Percentiles rank a stretch among this genome's conserved stretches.
These are phyloP conservation scores for Antigone vipio DNA, from an alignment of 2,113 vertebrate genomes.

Conservation along the genomic window DNA sequence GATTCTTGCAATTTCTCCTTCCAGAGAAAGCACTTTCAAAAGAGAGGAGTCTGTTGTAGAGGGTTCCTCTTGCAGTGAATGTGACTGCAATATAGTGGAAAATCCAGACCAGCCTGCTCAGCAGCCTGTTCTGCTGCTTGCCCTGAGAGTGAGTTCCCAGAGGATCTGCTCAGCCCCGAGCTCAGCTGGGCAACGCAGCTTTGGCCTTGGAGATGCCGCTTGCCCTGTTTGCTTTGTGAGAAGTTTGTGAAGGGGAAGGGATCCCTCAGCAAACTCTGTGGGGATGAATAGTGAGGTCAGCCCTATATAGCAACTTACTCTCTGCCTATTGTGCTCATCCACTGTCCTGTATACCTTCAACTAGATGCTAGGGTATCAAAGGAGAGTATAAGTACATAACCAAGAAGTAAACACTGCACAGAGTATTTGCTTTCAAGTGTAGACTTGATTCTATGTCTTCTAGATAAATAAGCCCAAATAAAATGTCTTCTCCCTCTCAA, in stretches of 20 bases:
- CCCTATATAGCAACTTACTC: neutral
- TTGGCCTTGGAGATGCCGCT: neutral
- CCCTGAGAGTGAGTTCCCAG: neutral
- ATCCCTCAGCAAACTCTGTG: neutral
- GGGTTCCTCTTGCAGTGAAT: neutral
- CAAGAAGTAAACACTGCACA: neutral
- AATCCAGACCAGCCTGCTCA: constrained; percentile 16
- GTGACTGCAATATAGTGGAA: neutral
- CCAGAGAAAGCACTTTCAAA: neutral
- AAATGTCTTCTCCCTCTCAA: neutral
- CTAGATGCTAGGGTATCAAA: neutral
- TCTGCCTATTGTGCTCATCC: neutral
- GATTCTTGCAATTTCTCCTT: neutral
- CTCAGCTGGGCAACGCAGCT: neutral
- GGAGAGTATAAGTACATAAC: neutral
- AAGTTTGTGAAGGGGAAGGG: neutral
- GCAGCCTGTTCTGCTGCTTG: neutral
- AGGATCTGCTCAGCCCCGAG: neutral
- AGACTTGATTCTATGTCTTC: neutral
- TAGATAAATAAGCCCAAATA: neutral
- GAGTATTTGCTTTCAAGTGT: neutral
- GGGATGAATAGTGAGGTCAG: neutral
- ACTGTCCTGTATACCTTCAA: neutral
- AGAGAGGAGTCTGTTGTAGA: neutral
- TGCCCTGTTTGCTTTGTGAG: neutral